Base-by-base conservation (phyloP, 2,888 invertebrate genomes). In the Melieria crassipennis region DNA sequence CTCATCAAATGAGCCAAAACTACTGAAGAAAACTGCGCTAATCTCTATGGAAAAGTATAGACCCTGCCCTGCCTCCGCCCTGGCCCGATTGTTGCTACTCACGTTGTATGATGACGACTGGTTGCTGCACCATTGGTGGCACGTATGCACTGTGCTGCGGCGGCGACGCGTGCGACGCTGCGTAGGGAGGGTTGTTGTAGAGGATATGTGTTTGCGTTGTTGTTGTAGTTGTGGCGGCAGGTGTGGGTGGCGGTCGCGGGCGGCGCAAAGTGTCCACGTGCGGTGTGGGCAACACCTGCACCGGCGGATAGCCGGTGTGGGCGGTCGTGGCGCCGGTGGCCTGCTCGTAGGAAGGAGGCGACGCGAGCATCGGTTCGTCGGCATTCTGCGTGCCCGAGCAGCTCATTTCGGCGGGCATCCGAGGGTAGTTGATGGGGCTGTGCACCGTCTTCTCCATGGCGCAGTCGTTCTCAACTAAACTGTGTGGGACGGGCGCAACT, bases 31-130 rank as follows among this genome's bases (percentile, higher is more conserved):
- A 30, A 30, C 30, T 30, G 30, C 3, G 3, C 30, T 30, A 30
- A 30, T 30, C 30, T 30, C 1, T 30, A 30, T 30, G 30, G 30
- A 30, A 30, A 30, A 30, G 30, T 30, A 30, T 3, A 30, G 30
- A 30, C 30, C 30, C 30, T 30, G 30, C 30, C 2, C 30, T 30
- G 3, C 30, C 13, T 60, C 30, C 46, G 45, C 43, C 7, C 47
- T 46, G n/a, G 11, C n/a, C n/a, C 4, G 46, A 43, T 56, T 56
- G 6, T 66, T 3, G 13, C 10, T 55, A 79, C 85, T 80, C 77
- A 85, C 84, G 85, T 65, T 85, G 84, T 74, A 85, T 81, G 72
- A 86, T 81, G 30, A 85, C 82, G 58, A 86, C 79, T 9, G 82
- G 81, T 6, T 73, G 74, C 65, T 76, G 78, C 30, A 62, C 60